phyloP scores from a whole-genome alignment of 2,797 vertebrate genomes.

The Platyrinchus mystaceus region DNA sequence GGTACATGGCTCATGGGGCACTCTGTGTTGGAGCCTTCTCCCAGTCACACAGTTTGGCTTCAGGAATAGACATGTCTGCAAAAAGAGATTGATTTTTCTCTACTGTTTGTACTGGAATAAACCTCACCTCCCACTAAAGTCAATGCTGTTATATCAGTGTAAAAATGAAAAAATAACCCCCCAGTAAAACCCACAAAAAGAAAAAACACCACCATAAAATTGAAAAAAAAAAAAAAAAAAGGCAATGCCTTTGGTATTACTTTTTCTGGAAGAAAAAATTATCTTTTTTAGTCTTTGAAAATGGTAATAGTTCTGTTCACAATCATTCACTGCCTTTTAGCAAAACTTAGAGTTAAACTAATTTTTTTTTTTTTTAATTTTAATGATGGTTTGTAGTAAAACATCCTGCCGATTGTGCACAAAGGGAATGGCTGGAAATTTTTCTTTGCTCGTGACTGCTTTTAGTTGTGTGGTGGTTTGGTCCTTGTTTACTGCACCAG shows the following conservation, averaged over 20 bases:
- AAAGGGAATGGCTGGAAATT: background rate
- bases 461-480: background rate
- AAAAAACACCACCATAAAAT: background rate
- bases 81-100: background rate
- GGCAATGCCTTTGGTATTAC: background rate
- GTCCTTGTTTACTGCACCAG: background rate
- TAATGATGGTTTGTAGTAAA: background rate
- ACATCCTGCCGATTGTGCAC: background rate
- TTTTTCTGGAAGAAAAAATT: background rate
- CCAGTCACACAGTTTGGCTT: fast-evolving
- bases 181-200: background rate
- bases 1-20: fast-evolving
- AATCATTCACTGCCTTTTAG: background rate
- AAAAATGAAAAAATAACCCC: background rate
- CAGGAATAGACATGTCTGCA: background rate
- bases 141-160: background rate
- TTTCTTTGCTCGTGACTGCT: background rate
- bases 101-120: background rate
- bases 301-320: background rate
- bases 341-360: background rate
- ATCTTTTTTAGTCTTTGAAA: background rate
- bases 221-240: background rate
- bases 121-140: background rate
- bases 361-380: background rate
- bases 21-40: background rate